phyloP scores from a whole-genome alignment of 2,797 vertebrate genomes.

The Hippocampus kuda region DNA sequence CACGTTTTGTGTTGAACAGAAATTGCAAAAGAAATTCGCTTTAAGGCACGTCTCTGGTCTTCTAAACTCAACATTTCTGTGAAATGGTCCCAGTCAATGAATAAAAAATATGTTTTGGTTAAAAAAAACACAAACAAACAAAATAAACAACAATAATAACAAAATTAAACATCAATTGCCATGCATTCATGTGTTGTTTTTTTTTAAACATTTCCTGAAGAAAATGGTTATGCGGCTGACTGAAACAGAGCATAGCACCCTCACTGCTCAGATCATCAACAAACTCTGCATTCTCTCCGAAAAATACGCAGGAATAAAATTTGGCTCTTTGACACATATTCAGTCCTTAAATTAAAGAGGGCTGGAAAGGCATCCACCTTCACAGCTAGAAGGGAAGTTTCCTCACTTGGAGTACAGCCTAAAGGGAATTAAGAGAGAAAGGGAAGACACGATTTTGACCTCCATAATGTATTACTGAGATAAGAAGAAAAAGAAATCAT shows the following conservation, averaged over 20 bases:
- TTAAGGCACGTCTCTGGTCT: slow-evolving; percentile 47
- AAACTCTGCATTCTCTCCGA: not conserved
- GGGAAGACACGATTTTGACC: not conserved
- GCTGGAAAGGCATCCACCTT: not conserved
- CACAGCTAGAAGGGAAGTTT: slow-evolving; percentile 17
- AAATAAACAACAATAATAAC: slow-evolving; percentile 10
- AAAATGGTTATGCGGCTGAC: not conserved
- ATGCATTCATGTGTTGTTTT: not conserved
- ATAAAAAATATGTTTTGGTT: slow-evolving; percentile 1
- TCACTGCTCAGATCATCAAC: not conserved
- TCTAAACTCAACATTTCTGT: not conserved
- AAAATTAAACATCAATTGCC: not conserved
- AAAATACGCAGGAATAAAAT: not conserved
- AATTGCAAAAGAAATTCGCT: slow-evolving; percentile 18
- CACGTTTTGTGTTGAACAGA: slow-evolving; percentile 9
- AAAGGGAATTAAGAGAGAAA: slow-evolving; percentile 16
- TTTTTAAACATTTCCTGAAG: not conserved
- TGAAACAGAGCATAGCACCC: not conserved
- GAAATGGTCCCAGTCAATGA: slow-evolving; percentile 2
- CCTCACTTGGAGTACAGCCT: slow-evolving; percentile 36
- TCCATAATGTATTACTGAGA: not conserved
- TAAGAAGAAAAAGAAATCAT: not conserved
- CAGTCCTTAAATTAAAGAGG: not conserved
- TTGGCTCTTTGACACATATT: not conserved
- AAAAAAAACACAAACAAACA: slow-evolving; percentile 11